Evolutionary conservation across 2,797 vertebrate genomes (phyloP).

Genomic region (Pristis pectinata): DNA sequence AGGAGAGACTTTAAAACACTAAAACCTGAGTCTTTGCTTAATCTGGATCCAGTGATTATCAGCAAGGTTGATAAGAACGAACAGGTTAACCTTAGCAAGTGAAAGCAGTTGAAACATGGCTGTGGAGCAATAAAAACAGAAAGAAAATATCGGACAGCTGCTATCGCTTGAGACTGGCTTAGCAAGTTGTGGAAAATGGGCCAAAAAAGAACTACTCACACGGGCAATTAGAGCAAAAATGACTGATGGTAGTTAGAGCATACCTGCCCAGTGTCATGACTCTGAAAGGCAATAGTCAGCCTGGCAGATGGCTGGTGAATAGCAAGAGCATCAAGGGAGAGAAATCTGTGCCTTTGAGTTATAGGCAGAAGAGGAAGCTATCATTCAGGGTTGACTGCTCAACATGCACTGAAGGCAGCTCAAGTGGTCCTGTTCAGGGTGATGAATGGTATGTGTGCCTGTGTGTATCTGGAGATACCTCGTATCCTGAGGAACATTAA

Average conservation of each 20-base stretch:
- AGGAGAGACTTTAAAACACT: no score
- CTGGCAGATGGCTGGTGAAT: slow-evolving; percentile 20
- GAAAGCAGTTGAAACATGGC: not conserved
- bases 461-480: not conserved
- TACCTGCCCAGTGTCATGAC: not conserved
- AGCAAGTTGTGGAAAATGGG: not conserved
- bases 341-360: slow-evolving; percentile 1
- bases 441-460: not conserved
- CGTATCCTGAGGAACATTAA: not conserved
- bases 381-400: slow-evolving; percentile 23
- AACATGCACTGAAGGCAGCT: not conserved
- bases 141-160: not conserved
- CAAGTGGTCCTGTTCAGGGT: not conserved
- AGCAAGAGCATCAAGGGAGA: not conserved
- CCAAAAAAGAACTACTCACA: not conserved
- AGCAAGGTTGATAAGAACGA: no score
- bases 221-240: not conserved
- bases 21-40: no score
- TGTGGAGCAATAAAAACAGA: no score
- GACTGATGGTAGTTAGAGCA: not conserved
- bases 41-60: no score
- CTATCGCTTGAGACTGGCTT: not conserved
- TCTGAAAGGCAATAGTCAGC: not conserved
- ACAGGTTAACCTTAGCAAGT: not conserved
- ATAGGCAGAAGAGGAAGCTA: not conserved